Percentiles rank a stretch among this genome's conserved stretches.
These are phyloP conservation scores for Campoletis raptor DNA, from an alignment of 2,888 invertebrate species.

Conservation along the genomic window DNA sequence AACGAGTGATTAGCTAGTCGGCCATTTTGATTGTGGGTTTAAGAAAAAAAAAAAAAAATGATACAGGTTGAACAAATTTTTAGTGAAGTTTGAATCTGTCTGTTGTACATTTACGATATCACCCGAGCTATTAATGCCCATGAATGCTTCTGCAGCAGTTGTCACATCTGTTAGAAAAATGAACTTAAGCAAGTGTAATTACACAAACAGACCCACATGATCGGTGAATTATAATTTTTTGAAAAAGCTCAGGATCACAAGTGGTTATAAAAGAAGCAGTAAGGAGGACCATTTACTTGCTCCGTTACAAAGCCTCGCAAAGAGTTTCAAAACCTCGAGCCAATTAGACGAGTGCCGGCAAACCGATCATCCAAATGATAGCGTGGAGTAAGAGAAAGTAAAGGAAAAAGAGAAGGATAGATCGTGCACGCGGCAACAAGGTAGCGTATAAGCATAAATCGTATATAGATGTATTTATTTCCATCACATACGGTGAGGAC, in stretches of 20 bases:
- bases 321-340: slow-evolving; percentile 59
- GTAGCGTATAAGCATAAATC: slow-evolving; percentile 53
- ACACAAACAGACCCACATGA: background rate
- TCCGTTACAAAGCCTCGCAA: slow-evolving; percentile 51
- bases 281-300: slow-evolving; percentile 24
- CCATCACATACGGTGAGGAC: slow-evolving; percentile 63
- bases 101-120: background rate
- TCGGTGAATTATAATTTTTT: background rate
- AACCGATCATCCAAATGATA: slow-evolving; percentile 72
- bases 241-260: slow-evolving; percentile 8
- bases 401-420: slow-evolving; percentile 35
- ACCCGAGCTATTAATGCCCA: background rate
- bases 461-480: slow-evolving; percentile 68
- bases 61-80: background rate
- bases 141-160: background rate
- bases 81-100: slow-evolving; percentile 12
- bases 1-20: slow-evolving; percentile 18
- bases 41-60: background rate
- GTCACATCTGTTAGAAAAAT: background rate
- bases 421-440: slow-evolving; percentile 64
- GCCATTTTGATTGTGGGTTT: slow-evolving; percentile 54
- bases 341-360: slow-evolving; percentile 69
- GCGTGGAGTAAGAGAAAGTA: slow-evolving; percentile 64
- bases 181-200: slow-evolving; percentile 8
- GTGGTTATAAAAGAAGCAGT: slow-evolving; percentile 24